Evolutionary conservation across 2,113 vertebrate species (phyloP).

Genomic region (Lonchura striata): DNA sequence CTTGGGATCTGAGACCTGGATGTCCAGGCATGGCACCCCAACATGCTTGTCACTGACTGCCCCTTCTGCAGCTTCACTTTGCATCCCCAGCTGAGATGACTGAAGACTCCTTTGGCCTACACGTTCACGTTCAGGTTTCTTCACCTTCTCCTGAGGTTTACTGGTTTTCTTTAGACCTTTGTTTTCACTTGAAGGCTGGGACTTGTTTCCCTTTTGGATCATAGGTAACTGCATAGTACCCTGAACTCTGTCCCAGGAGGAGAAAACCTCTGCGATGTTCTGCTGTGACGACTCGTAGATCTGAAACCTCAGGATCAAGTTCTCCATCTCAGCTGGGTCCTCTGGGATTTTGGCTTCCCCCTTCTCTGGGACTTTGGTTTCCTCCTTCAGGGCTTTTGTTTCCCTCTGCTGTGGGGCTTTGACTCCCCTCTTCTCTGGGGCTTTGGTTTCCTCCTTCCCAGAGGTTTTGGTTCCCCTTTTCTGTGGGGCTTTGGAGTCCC

Average conservation of each 20-base stretch:
- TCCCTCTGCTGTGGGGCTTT: no score
- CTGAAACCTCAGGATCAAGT: slow-evolving; percentile 72
- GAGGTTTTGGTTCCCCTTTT: no score
- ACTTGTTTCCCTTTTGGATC: background rate
- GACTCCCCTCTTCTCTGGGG: no score
- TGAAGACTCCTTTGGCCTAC: background rate
- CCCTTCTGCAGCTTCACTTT: background rate
- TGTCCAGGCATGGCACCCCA: slow-evolving; percentile 74
- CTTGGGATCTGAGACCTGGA: slow-evolving; percentile 62
- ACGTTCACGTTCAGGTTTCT: slow-evolving; percentile 50
- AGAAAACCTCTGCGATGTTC: slow-evolving; percentile 68
- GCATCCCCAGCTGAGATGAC: background rate
- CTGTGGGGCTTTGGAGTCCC: no score
- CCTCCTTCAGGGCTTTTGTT: no score
- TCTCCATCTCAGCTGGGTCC: slow-evolving; percentile 14
- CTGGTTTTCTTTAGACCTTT: background rate
- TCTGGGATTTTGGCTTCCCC: accelerated
- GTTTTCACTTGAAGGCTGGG: background rate
- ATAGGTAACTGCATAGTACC: background rate
- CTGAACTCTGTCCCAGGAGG: slow-evolving; percentile 81
- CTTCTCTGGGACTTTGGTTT: background rate
- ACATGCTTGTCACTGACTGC: background rate
- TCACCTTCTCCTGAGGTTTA: slow-evolving; percentile 33
- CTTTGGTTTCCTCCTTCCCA: no score
- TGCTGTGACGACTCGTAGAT: slow-evolving; percentile 73